Evolutionary conservation across 2,797 vertebrate species (phyloP), one percentile per base, ranked within the genome.

Genomic region (Novumbra hubbsi): DNA sequence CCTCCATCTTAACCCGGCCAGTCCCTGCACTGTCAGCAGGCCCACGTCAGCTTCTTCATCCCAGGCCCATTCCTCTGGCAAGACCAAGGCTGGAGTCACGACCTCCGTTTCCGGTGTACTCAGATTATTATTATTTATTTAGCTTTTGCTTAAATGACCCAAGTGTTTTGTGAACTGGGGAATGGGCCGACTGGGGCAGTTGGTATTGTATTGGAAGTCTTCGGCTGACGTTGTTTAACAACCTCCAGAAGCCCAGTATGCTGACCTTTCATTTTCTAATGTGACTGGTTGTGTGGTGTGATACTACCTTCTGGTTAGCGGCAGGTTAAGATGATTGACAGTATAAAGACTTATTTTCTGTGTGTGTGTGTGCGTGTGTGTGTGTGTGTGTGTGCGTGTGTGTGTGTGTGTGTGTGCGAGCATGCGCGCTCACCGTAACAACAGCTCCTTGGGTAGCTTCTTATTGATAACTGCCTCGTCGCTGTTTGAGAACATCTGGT

Each of bases 381-480:
- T 24, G 63, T 66, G 62, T 4, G 17, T 68, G 30, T 16, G 17
- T 15, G 27, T n/a, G 4, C 38, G 32, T 28, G 30, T 19, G 65
- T 30, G 30, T 38, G 62, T 8, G 24, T 14, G 49, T 52, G 49
- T 14, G 21, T 24, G 60, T 24, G 64, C 6, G 16, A 38, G 32
- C 17, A 41, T 41, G 4, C 7, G 0, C 74, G 83, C 96, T 93
- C 85, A 98, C 98, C 98, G 92, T 85, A 99, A 92, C 79, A 99
- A 91, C 85, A 99, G 95, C 89, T 99, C 98, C 91, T 99, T 99
- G 2, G 98, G 98, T 84, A 99, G 92, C 88, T 99, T 99, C 88
- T 98, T 99, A 92, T 99, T 99, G 92, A 99, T 99, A 72, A 94
- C 95, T 30, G 97, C 97, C 91, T 99, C 98, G 24, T 99, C 98